Percentiles rank a stretch among this genome's conserved stretches.
These are phyloP conservation scores for Papilio glaucus DNA, from an alignment of 1,140 invertebrate species.

Conservation along the genomic window DNA sequence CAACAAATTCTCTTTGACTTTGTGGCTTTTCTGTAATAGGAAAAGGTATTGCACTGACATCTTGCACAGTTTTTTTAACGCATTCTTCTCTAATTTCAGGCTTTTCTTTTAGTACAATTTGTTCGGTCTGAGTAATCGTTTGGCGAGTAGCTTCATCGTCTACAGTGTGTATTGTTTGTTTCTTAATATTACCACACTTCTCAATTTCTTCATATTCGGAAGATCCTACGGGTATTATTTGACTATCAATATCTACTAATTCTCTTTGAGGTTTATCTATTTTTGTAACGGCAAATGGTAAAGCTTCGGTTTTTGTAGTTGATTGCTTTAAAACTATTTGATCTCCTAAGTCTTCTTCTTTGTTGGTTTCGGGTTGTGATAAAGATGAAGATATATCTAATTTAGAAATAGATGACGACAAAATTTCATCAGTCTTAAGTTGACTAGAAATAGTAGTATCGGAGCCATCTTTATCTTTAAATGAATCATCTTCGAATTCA, in stretches of 20 bases:
- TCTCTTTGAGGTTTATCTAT: conserved; percentile 66
- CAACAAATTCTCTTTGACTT: conserved; percentile 74
- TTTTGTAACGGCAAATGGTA: conserved; percentile 74
- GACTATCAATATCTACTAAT: conserved; percentile 79
- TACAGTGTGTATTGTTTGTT: conserved; percentile 43
- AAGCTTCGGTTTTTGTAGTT: conserved; percentile 53
- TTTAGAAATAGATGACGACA: conserved; percentile 79
- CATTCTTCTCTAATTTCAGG: conserved; percentile 63
- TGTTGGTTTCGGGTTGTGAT: conserved; percentile 64
- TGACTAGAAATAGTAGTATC: conserved; percentile 78
- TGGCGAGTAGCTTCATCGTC: conserved; percentile 53
- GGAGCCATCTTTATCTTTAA: conserved; percentile 70
- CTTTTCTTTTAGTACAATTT: conserved; percentile 48
- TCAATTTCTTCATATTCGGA: conserved; percentile 77
- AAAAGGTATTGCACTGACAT: conserved; percentile 70
- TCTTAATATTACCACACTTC: conserved; percentile 55
- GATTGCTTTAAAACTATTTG: conserved; percentile 48
- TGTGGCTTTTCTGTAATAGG: conserved; percentile 64
- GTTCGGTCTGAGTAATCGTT: conserved; percentile 48
- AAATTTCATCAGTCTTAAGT: conserved; percentile 72
- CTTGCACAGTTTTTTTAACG: conserved; percentile 65
- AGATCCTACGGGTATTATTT: conserved; percentile 79
- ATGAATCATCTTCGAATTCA: conserved; percentile 75
- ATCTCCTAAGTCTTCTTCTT: conserved; percentile 61
- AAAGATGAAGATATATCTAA: conserved; percentile 69